phyloP scores from a whole-genome alignment of 2,113 vertebrate genomes.

The Pseudolaguvia tuberculata region DNA sequence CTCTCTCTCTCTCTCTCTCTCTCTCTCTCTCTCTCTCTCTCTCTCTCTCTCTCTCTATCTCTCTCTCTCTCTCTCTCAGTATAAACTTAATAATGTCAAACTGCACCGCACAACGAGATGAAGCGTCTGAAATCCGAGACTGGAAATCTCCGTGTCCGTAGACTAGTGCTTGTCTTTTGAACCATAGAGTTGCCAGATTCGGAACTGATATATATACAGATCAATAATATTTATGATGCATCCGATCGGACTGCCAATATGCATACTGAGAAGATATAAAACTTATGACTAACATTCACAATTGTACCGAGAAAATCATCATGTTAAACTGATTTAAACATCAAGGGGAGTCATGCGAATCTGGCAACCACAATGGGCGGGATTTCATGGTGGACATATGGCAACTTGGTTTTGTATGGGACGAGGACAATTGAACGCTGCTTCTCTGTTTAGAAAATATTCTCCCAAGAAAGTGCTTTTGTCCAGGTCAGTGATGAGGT shows the following conservation, averaged over 20 bases:
- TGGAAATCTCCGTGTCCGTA: slow-evolving; percentile 18
- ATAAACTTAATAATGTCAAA: background rate
- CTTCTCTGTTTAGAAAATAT: slow-evolving; percentile 35
- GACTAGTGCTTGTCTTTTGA: background rate
- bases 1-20: too few species aligned
- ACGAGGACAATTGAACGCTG: slow-evolving; percentile 45
- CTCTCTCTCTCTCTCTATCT: too few species aligned
- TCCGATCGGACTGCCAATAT: background rate
- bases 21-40: too few species aligned
- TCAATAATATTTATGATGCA: background rate
- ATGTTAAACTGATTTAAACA: background rate
- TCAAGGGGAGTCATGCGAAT: background rate
- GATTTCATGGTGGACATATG: slow-evolving; percentile 46
- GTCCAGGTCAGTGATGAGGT: slow-evolving; percentile 41
- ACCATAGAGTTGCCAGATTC: slow-evolving; percentile 11
- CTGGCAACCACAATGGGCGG: slow-evolving; percentile 35
- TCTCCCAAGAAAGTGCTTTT: slow-evolving; percentile 44
- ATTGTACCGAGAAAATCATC: too few species aligned
- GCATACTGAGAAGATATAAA: background rate
- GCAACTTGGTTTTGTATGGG: slow-evolving; percentile 41
- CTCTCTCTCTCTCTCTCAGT: background rate
- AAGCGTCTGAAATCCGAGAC: slow-evolving; percentile 44
- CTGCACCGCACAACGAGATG: slow-evolving; percentile 28
- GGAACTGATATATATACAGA: background rate
- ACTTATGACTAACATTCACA: too few species aligned